A percentile compares a stretch with the other conserved stretches of the same genome.
These are phyloP conservation scores for Cyanoderma ruficeps DNA, from an alignment of 2,113 vertebrate genomes.

Conservation along the genomic window DNA sequence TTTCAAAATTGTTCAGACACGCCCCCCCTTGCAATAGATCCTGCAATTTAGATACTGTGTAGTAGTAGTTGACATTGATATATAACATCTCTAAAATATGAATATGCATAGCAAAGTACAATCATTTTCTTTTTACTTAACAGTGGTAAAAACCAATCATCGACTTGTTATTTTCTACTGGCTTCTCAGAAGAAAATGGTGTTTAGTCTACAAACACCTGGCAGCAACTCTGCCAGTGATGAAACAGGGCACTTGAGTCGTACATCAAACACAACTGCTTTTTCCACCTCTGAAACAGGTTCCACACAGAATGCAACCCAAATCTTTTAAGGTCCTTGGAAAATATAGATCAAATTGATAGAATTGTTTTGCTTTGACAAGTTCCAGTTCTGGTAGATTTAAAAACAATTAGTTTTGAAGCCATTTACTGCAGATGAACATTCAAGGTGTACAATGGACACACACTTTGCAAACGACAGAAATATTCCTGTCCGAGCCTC, in stretches of 20 bases:
- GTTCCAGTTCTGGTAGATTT: neutral
- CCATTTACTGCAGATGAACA: accelerated
- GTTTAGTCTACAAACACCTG: neutral
- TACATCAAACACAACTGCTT: neutral
- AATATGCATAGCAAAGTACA: neutral
- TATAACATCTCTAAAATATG: neutral
- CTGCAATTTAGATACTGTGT: accelerated
- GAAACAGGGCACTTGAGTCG: no score
- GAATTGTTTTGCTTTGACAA: neutral
- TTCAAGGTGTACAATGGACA: neutral
- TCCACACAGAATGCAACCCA: neutral
- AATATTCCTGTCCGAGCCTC: neutral
- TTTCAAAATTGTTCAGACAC: neutral
- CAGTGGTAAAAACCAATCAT: neutral
- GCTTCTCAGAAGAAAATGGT: neutral
- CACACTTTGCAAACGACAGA: neutral
- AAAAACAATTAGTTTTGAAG: neutral
- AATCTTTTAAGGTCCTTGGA: neutral
- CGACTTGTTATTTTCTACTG: neutral
- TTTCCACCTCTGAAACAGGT: neutral
- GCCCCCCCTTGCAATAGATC: accelerated
- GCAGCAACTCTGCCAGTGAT: neutral
- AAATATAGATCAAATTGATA: neutral
- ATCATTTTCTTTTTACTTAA: neutral
- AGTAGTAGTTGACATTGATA: neutral